phyloP scores from a whole-genome alignment of 2,797 vertebrate genomes.

The Sternarchorhynchus goeldii region DNA sequence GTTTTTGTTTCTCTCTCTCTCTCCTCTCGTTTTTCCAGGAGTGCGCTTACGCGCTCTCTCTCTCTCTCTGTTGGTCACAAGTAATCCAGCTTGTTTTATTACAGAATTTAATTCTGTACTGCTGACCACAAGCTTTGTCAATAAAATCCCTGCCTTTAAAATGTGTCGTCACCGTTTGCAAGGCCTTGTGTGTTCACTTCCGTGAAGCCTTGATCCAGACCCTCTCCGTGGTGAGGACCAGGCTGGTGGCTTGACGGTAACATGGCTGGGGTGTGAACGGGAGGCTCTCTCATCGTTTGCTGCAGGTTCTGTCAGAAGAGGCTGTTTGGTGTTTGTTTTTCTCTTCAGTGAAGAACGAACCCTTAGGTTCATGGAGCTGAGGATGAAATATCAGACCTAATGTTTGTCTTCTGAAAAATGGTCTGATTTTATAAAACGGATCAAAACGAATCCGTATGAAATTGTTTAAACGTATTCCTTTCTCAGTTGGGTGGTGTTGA shows the following conservation, averaged over 20 bases:
- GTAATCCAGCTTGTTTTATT: too few relatives aligned
- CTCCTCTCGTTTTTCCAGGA: neutral
- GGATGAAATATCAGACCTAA: too few relatives aligned
- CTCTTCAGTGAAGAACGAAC: too few relatives aligned
- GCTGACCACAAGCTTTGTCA: constrained; percentile 58
- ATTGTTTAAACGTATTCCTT: neutral
- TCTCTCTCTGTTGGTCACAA: too few relatives aligned
- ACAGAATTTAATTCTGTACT: constrained; percentile 34
- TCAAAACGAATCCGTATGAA: too few relatives aligned
- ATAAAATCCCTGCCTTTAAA: constrained; percentile 60
- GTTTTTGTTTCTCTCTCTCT: too few relatives aligned
- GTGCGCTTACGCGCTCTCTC: too few relatives aligned
- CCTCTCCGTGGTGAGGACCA: neutral
- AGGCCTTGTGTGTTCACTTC: constrained; percentile 63
- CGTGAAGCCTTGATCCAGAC: constrained; percentile 26
- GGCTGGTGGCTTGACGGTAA: constrained; percentile 18
- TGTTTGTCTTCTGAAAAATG: too few relatives aligned
- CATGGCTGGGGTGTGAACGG: neutral
- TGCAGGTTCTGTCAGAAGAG: neutral
- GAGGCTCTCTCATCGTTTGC: neutral
- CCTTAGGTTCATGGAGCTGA: too few relatives aligned
- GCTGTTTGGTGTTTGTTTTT: too few relatives aligned
- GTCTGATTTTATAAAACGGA: too few relatives aligned
- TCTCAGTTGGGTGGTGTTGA: constrained; percentile 13
- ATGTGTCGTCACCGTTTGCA: constrained; percentile 50